Percentiles rank a stretch among this genome's conserved stretches.
Evolutionary conservation across 2,797 vertebrate species (phyloP).

Genomic region (Muscicapa striata): DNA sequence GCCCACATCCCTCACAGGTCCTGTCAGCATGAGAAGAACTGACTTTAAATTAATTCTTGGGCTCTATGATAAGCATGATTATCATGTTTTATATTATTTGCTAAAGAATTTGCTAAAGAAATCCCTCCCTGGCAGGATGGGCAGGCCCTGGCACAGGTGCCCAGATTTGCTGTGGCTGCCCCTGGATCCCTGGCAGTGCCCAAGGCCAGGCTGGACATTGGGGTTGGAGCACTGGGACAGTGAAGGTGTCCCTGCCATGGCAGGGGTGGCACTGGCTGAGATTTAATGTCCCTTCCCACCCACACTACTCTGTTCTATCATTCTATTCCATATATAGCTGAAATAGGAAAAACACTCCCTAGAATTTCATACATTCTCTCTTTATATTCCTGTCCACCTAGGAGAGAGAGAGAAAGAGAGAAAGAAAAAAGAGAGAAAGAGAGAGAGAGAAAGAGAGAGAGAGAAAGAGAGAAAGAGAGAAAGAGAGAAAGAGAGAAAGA

Average conservation of each 20-base stretch:
- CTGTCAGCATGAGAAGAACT: neutral
- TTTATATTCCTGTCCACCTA: neutral
- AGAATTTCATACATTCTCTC: neutral
- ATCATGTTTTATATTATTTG: neutral
- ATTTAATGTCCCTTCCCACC: accelerated
- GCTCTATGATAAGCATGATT: neutral
- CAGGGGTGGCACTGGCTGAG: accelerated
- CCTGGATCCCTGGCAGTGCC: neutral
- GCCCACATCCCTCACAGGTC: neutral
- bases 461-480: no score
- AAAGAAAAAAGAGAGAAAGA: no score
- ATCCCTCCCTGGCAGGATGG: neutral
- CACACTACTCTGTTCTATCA: neutral
- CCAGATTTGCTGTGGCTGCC: neutral
- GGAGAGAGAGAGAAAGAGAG: no score
- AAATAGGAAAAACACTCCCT: neutral
- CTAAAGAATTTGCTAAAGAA: neutral
- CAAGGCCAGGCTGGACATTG: neutral
- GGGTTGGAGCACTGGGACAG: neutral
- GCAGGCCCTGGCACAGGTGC: neutral
- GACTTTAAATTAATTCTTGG: neutral
- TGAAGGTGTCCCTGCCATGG: neutral
- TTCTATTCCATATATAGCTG: neutral
- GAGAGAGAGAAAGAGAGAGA: no score
- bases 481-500: no score